A percentile compares a stretch with the other conserved stretches of the same genome.
These are phyloP conservation scores for Amphimallon solstitiale DNA, from an alignment of 2,888 invertebrate species.

Conservation along the genomic window DNA sequence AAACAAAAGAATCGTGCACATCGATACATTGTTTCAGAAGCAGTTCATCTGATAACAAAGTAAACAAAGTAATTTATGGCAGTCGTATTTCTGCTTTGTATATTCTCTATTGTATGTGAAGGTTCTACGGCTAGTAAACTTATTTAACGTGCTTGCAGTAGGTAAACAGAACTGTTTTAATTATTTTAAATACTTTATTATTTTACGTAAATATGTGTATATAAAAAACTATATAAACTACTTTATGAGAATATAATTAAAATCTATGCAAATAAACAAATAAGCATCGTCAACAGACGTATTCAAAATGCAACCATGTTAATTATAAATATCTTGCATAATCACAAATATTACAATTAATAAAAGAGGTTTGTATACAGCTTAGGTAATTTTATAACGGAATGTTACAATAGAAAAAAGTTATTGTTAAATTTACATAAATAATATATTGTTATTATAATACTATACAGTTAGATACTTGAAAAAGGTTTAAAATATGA, in stretches of 20 bases:
- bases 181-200: slow-evolving; percentile 1
- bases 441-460: too few species aligned
- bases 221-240: not conserved
- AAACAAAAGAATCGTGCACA: not conserved
- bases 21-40: slow-evolving; percentile 7
- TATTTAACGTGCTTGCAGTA: not conserved
- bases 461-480: too few species aligned
- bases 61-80: slow-evolving; percentile 12
- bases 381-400: too few species aligned
- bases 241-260: not conserved
- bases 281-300: not conserved
- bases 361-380: too few species aligned
- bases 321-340: too few species aligned
- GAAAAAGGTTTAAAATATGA: too few species aligned
- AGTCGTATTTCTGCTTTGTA: not conserved
- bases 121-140: not conserved
- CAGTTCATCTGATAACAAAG: slow-evolving; percentile 9
- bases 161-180: not conserved
- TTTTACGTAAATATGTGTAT: not conserved
- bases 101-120: not conserved
- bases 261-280: not conserved
- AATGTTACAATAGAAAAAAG: too few species aligned
- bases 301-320: not conserved
- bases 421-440: too few species aligned
- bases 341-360: too few species aligned